Evolutionary conservation across 2,113 vertebrate genomes (phyloP).

Genomic region (Pseudolaguvia tuberculata): DNA sequence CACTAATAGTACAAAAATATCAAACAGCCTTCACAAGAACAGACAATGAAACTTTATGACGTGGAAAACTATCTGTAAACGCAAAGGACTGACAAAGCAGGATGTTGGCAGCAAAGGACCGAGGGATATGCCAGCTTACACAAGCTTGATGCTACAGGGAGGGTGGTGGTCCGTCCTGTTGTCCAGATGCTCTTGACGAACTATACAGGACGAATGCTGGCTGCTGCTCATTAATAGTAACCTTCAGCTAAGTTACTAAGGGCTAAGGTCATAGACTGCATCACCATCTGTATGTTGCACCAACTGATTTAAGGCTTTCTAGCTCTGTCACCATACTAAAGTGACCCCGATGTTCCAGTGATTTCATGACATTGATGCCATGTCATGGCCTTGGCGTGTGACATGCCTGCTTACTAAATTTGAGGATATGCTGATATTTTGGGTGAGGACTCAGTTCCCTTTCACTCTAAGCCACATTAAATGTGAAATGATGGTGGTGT

Average conservation of each 20-base stretch:
- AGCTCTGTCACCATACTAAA: background rate
- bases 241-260: slow-evolving; percentile 25
- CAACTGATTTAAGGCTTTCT: background rate
- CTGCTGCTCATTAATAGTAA: slow-evolving; percentile 40
- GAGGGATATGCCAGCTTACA: background rate
- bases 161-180: background rate
- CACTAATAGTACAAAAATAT: slow-evolving; percentile 12
- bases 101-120: slow-evolving; percentile 8
- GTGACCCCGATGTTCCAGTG: background rate
- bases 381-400: no score
- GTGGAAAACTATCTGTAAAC: slow-evolving; percentile 1
- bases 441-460: background rate
- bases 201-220: background rate
- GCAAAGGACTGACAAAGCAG: slow-evolving; percentile 14
- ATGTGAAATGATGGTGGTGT: background rate
- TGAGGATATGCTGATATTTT: slow-evolving; percentile 4
- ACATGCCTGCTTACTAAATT: background rate
- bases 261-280: slow-evolving; percentile 15
- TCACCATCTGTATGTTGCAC: slow-evolving; percentile 26
- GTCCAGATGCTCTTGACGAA: slow-evolving; percentile 2
- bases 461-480: background rate
- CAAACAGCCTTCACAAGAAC: background rate
- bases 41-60: background rate
- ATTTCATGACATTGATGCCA: no score
- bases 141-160: background rate